These are phyloP conservation scores for Brachionus angularis DNA, from an alignment of 1,140 invertebrate genomes.

Conservation along the genomic window DNA sequence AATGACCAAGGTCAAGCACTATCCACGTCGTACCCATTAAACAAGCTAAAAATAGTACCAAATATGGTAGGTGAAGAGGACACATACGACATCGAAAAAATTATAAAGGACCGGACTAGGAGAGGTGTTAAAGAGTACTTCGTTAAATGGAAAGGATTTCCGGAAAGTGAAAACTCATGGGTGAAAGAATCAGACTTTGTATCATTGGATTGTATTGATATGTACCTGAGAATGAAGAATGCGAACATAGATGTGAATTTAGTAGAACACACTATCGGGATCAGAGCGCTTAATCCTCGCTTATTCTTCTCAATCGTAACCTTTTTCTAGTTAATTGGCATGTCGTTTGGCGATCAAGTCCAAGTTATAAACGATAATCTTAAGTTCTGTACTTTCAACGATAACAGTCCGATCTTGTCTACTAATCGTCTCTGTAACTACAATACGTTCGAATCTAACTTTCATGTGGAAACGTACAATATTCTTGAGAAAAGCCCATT, in stretches of 20 bases:
- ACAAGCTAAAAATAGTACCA: not conserved
- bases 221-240: not conserved
- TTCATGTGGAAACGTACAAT: not conserved
- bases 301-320: not conserved
- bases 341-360: not conserved
- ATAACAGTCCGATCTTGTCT: constrained; percentile 5
- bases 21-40: not conserved
- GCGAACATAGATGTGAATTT: not conserved
- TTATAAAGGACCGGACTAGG: constrained; percentile 9
- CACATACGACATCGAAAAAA: constrained; percentile 29
- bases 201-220: constrained; percentile 8
- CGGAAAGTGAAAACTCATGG: constrained; percentile 36
- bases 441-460: constrained; percentile 11
- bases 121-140: constrained; percentile 31
- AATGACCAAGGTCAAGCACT: constrained; percentile 10
- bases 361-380: not conserved
- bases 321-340: not conserved
- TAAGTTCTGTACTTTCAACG: constrained; percentile 5
- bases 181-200: constrained; percentile 10
- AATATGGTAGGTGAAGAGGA: not conserved
- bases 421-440: not conserved
- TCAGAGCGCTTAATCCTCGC: not conserved
- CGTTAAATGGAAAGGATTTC: constrained; percentile 18
- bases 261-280: not conserved
- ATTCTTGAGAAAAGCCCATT: constrained; percentile 7